Evolutionary conservation across 2,113 vertebrate genomes (phyloP), one percentile per base, ranked within the genome.

Genomic region (Ictidomys tridecemlineatus): DNA sequence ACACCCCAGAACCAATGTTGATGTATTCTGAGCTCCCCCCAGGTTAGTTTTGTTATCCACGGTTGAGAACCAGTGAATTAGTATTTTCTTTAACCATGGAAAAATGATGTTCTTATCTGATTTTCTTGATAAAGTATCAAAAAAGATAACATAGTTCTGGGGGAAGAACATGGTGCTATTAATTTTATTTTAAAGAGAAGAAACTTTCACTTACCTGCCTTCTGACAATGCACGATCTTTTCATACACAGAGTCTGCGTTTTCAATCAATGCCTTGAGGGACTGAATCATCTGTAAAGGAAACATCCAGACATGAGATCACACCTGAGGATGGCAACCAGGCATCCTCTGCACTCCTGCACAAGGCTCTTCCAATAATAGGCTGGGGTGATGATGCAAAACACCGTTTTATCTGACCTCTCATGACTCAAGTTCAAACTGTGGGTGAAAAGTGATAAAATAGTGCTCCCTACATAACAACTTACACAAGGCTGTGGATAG

Each of bases 211-310:
- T 98, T 97, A 99, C 99, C 99, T 76, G 99, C 98, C 98, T 99
- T 99, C 98, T 99, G 99, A 91, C 99, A 99, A 42, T 99, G 99
- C 1, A 99, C 99, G 58, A 99, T 99, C 96, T 99, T 98, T 78
- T 99, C 99, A 86, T 99, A 99, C 8, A 99, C 98, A 5, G 97
- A 97, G 48, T 99, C 99, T 5, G 98, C 99, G 98, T 98, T 99
- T 98, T 99, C 99, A 34, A 99, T 98, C 84, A 99, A 95, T 1
- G 98, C 98, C 98, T 98, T 99, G 98, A 99, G 99, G 91, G 99
- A 99, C 98, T 99, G 99, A 98, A 99, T 99, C 99, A 99, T 99
- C 99, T 99, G 98, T 65, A 98, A 83, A 97, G 90, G 97, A 51
- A 96, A 98, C n/a, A 96, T 3, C 13, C 90, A 85, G 92, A 94